These are phyloP conservation scores for Plebejus melissa DNA, from an alignment of 2,888 invertebrate species.

Conservation along the genomic window DNA sequence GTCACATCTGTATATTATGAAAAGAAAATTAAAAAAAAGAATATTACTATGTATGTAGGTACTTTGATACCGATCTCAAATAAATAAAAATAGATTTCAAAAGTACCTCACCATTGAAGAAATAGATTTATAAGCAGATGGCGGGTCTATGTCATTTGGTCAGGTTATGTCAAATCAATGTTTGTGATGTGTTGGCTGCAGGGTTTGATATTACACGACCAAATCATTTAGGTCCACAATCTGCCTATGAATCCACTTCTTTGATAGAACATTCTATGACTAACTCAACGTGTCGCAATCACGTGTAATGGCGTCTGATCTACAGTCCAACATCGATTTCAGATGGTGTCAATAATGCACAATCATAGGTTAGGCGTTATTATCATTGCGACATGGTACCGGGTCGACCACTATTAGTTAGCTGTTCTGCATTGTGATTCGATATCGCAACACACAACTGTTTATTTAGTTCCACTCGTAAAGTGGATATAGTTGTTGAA, in stretches of 20 bases:
- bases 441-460: neutral
- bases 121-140: no score
- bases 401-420: slow-evolving; percentile 19
- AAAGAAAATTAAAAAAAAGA: no score
- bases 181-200: no score
- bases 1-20: no score
- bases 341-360: slow-evolving; percentile 33
- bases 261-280: neutral
- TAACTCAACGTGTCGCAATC: neutral
- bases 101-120: neutral
- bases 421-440: slow-evolving; percentile 14
- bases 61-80: no score
- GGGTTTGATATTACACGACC: no score
- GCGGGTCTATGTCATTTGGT: no score
- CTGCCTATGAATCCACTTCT: no score
- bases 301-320: slow-evolving; percentile 31
- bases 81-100: no score
- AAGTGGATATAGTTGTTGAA: neutral
- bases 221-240: no score
- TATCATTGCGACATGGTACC: slow-evolving; percentile 32
- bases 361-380: slow-evolving; percentile 34
- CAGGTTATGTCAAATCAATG: no score
- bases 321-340: neutral
- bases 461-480: neutral
- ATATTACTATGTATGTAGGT: no score